Percentiles rank a stretch among this genome's conserved stretches.
phyloP scores from a whole-genome alignment of 2,113 vertebrate species.

The Mystacornis crossleyi region DNA sequence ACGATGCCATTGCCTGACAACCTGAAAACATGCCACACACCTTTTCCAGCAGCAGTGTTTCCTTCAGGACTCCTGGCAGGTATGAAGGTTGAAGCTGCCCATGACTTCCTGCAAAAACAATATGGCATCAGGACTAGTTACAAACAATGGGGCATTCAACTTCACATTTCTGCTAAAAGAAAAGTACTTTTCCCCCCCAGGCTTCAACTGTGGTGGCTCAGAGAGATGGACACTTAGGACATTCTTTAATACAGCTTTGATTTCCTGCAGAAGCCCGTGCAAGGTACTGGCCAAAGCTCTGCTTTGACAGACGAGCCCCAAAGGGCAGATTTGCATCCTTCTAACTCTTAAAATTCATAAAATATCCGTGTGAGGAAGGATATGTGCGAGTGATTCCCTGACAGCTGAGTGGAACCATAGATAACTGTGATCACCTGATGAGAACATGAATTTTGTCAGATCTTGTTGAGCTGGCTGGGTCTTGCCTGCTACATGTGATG shows the following conservation, averaged over 20 bases:
- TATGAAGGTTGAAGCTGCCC: not conserved
- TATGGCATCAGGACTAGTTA: not conserved
- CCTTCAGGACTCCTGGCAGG: not conserved
- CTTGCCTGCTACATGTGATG: not conserved
- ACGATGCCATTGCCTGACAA: not conserved
- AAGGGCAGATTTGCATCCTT: not conserved
- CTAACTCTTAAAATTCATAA: not conserved
- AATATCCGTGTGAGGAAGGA: not conserved
- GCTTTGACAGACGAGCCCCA: not conserved
- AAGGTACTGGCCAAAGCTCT: not conserved
- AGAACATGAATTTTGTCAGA: not conserved
- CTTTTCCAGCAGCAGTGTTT: not conserved
- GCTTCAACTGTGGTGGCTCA: not conserved
- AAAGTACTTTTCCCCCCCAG: not conserved
- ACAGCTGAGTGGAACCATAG: not conserved
- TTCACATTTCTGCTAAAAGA: not conserved
- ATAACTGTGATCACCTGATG: not conserved
- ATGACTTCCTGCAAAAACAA: not conserved
- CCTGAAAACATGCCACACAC: not conserved
- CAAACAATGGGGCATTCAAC: not conserved
- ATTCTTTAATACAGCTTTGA: not conserved
- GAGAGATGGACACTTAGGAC: not conserved
- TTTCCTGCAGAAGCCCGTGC: not conserved
- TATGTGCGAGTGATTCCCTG: not conserved
- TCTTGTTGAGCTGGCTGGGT: conserved; percentile 26